A percentile compares a stretch with the other conserved stretches of the same genome.
Evolutionary conservation across 2,113 vertebrate species (phyloP).

Genomic region (Takifugu flavidus): DNA sequence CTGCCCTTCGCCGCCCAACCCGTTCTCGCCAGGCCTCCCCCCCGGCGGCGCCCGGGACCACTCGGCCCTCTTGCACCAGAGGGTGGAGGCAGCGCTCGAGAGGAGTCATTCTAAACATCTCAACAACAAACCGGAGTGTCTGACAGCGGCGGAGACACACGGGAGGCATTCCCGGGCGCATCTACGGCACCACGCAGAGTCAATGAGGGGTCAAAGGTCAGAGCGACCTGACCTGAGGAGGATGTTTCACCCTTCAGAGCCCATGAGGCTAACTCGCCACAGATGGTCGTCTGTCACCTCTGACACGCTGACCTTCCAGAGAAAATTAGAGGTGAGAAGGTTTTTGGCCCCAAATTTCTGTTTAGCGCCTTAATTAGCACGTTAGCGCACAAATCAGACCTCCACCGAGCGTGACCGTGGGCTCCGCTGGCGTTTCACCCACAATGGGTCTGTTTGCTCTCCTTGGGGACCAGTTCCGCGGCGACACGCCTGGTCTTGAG

Average conservation of each 20-base stretch:
- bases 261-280: constrained; percentile 13
- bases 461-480: constrained; percentile 12
- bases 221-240: constrained; percentile 6
- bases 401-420: too few species aligned
- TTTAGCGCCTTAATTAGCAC: too few species aligned
- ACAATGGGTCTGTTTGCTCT: not conserved
- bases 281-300: constrained; percentile 2
- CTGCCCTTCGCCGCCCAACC: constrained; percentile 12
- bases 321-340: constrained; percentile 46
- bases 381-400: too few species aligned
- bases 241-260: constrained; percentile 1
- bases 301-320: not conserved
- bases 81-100: constrained; percentile 46
- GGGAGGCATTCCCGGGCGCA: not conserved
- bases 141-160: not conserved
- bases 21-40: constrained; percentile 21
- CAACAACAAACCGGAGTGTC: not conserved
- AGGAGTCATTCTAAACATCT: constrained; percentile 30
- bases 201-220: constrained; percentile 38
- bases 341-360: too few species aligned
- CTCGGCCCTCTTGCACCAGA: constrained; percentile 1
- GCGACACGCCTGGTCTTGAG: constrained; percentile 36
- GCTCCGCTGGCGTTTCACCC: not conserved
- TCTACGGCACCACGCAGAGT: constrained; percentile 2
- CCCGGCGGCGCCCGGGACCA: constrained; percentile 7